phyloP scores from a whole-genome alignment of 92 coral and sea anemone genomes.

The Siderastrea siderea region DNA sequence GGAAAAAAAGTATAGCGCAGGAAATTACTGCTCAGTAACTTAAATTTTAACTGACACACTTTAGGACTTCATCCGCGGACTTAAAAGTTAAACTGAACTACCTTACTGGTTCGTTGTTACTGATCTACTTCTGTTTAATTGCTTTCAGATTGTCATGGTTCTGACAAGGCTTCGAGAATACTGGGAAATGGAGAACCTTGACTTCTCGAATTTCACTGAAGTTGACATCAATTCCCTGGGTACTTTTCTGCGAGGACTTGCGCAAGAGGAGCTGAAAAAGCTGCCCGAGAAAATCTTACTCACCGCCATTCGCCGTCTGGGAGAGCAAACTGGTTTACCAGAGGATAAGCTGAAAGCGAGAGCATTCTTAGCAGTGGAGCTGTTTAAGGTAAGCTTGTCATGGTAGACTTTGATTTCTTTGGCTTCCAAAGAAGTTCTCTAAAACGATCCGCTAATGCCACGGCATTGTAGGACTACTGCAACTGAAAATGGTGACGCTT shows the following conservation, averaged over 20 bases:
- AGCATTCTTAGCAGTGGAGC: constrained; percentile 90
- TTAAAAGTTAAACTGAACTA: too few species aligned
- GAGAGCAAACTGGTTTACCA: constrained; percentile 91
- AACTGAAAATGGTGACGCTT: too few species aligned
- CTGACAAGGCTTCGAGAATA: constrained; percentile 93
- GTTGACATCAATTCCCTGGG: constrained; percentile 93
- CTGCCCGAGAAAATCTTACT: constrained; percentile 81
- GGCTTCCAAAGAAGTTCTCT: background rate
- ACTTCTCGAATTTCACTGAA: constrained; percentile 90
- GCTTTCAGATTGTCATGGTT: constrained; percentile 77
- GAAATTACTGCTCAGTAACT: background rate
- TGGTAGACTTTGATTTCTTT: background rate
- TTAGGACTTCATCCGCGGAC: background rate
- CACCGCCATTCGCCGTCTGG: constrained; percentile 92
- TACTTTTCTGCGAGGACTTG: constrained; percentile 86
- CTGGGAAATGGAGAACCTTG: constrained; percentile 93
- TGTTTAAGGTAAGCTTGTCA: constrained; percentile 78
- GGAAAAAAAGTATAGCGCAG: too few species aligned
- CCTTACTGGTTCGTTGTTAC: too few species aligned
- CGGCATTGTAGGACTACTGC: too few species aligned
- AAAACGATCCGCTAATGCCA: too few species aligned
- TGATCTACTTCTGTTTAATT: background rate
- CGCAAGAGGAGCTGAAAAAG: constrained; percentile 73
- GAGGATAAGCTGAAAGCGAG: constrained; percentile 93
- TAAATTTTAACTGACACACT: background rate